phyloP scores from a whole-genome alignment of 2,797 vertebrate genomes.

The Acanthis flammea region DNA sequence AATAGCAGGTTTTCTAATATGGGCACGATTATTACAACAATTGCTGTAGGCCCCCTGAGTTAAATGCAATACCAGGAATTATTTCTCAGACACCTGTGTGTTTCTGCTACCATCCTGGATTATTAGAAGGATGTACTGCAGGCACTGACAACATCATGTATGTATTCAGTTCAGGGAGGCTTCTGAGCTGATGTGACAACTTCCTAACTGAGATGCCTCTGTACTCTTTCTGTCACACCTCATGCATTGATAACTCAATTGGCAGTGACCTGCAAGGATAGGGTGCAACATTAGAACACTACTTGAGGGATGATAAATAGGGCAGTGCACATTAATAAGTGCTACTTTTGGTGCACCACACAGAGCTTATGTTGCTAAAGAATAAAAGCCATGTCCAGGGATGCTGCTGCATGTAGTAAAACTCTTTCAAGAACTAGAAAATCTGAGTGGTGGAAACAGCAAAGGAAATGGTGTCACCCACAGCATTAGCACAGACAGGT shows the following conservation, averaged over 20 bases:
- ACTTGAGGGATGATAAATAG: neutral
- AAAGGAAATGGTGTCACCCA: neutral
- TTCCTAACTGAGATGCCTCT: neutral
- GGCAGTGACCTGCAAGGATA: neutral
- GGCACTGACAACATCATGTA: neutral
- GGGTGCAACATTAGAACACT: neutral
- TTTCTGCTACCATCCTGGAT: neutral
- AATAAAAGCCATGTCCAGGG: neutral
- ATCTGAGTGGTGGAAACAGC: neutral
- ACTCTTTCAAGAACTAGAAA: neutral
- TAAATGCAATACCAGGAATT: neutral
- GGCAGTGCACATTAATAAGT: neutral
- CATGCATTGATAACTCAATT: neutral
- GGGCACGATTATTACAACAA: neutral
- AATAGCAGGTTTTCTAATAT: neutral
- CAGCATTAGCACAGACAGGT: neutral
- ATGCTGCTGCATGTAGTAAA: neutral
- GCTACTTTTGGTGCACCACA: neutral
- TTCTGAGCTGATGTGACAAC: neutral
- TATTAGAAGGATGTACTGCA: neutral
- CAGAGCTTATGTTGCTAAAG: neutral
- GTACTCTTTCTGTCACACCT: neutral
- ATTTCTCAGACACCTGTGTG: neutral
- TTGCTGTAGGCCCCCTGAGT: neutral
- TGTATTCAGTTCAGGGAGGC: neutral